Percentiles rank a stretch among this genome's conserved stretches.
phyloP scores from a whole-genome alignment of 1,140 invertebrate genomes.

The Hylyphantes graminicola region DNA sequence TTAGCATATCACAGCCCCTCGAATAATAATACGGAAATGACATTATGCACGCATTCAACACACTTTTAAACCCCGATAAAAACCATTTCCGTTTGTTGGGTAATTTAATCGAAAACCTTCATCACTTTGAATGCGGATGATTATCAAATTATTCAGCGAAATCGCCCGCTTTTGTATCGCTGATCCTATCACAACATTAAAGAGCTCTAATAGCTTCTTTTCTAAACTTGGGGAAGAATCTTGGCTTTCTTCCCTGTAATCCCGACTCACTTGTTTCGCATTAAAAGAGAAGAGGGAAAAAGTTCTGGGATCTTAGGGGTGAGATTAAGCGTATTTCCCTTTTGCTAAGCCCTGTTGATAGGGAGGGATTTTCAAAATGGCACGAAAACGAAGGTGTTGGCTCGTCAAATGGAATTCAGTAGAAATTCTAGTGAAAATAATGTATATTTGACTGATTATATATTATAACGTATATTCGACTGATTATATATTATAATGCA shows the following conservation, averaged over 20 bases:
- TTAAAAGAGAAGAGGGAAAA: slow-evolving; percentile 1
- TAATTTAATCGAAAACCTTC: not conserved
- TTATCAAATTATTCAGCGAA: not conserved
- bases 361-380: slow-evolving; percentile 3
- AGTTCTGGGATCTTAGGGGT: slow-evolving; percentile 6
- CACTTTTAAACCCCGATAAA: too few relatives aligned
- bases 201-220: slow-evolving; percentile 10
- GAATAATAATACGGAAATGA: too few relatives aligned
- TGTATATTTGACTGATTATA: too few relatives aligned
- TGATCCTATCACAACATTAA: slow-evolving; percentile 9
- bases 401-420: not conserved
- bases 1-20: too few relatives aligned
- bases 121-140: not conserved
- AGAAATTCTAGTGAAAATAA: too few relatives aligned
- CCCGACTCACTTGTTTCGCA: slow-evolving; percentile 23
- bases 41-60: too few relatives aligned
- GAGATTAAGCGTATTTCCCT: slow-evolving; percentile 27
- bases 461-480: too few relatives aligned
- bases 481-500: too few relatives aligned
- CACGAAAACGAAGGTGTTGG: not conserved
- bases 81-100: too few relatives aligned
- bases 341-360: slow-evolving; percentile 21
- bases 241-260: not conserved
- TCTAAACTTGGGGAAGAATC: not conserved
- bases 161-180: not conserved